Evolutionary conservation across 2,888 invertebrate species (phyloP).

Genomic region (Epirrhoe tristata): DNA sequence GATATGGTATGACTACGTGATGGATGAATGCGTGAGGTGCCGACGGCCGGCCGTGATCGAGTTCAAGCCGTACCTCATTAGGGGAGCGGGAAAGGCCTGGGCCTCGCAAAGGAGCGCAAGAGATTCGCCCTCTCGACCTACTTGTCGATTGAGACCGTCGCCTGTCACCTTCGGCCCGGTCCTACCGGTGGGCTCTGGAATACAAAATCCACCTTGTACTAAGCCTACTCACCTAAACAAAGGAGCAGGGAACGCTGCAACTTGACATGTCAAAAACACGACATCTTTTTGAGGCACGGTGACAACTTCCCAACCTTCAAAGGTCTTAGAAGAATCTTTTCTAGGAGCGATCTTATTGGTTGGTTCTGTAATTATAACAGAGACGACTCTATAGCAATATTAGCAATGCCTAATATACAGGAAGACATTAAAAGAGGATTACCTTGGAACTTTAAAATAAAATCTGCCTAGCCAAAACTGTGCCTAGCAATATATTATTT

Average conservation of each 20-base stretch:
- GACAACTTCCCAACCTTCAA: slow-evolving; percentile 88
- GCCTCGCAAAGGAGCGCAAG: slow-evolving; percentile 91
- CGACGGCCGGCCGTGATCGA: slow-evolving; percentile 66
- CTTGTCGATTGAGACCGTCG: slow-evolving; percentile 85
- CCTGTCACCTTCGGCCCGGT: slow-evolving; percentile 88
- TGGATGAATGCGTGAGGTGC: slow-evolving; percentile 81
- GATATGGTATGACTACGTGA: slow-evolving; percentile 78
- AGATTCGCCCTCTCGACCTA: slow-evolving; percentile 73
- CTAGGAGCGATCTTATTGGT: slow-evolving; percentile 88
- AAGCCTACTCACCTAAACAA: slow-evolving; percentile 87
- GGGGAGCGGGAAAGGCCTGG: slow-evolving; percentile 91
- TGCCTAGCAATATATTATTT: not conserved
- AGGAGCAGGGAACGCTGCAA: slow-evolving; percentile 89
- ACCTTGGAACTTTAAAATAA: not conserved
- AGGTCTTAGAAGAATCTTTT: slow-evolving; percentile 80
- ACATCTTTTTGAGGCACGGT: slow-evolving; percentile 78
- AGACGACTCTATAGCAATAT: slow-evolving; percentile 53
- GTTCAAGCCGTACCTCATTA: slow-evolving; percentile 88
- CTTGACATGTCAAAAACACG: slow-evolving; percentile 88
- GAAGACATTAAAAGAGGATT: slow-evolving; percentile 1
- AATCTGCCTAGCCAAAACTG: not conserved
- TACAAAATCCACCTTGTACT: slow-evolving; percentile 65
- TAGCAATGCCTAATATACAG: slow-evolving; percentile 40
- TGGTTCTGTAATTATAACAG: slow-evolving; percentile 87
- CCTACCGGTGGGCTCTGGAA: slow-evolving; percentile 89